These are phyloP conservation scores for Idaea biselata DNA, from an alignment of 2,888 invertebrate genomes.

Conservation along the genomic window DNA sequence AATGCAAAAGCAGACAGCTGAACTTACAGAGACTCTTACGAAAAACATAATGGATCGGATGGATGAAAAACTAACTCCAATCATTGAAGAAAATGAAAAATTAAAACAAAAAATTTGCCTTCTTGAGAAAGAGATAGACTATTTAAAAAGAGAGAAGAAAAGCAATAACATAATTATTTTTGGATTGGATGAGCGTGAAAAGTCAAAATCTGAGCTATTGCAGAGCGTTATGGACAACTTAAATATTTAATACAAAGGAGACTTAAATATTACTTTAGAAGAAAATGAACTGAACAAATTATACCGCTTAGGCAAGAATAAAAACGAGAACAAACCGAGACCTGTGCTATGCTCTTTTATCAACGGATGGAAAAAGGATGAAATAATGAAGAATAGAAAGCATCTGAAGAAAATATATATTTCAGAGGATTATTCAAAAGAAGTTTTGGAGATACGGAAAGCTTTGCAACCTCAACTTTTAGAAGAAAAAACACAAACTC, in stretches of 20 bases:
- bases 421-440: conserved; percentile 31
- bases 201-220: conserved; percentile 21
- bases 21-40: conserved; percentile 23
- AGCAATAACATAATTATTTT: conserved; percentile 27
- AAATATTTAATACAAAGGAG: no score
- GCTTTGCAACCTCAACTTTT: conserved; percentile 18
- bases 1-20: conserved; percentile 22
- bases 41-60: conserved; percentile 28
- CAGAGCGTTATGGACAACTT: conserved; percentile 18
- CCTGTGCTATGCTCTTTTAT: conserved; percentile 21
- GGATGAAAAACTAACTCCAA: conserved; percentile 30
- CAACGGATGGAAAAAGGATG: conserved; percentile 24
- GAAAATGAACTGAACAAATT: conserved; percentile 29
- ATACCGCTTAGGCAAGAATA: conserved; percentile 21
- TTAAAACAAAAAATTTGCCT: conserved; percentile 28
- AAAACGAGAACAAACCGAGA: conserved; percentile 18
- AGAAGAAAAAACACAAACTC: no score
- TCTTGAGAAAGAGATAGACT: conserved; percentile 28
- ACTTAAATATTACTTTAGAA: conserved; percentile 25
- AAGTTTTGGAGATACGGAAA: conserved; percentile 29
- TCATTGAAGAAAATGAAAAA: conserved; percentile 30
- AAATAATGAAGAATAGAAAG: conserved; percentile 31
- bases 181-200: conserved; percentile 28
- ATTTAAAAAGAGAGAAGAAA: conserved; percentile 25
- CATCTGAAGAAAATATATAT: conserved; percentile 26